phyloP scores from a whole-genome alignment of 2,797 vertebrate species.

The Myioborus melanocephalus region DNA sequence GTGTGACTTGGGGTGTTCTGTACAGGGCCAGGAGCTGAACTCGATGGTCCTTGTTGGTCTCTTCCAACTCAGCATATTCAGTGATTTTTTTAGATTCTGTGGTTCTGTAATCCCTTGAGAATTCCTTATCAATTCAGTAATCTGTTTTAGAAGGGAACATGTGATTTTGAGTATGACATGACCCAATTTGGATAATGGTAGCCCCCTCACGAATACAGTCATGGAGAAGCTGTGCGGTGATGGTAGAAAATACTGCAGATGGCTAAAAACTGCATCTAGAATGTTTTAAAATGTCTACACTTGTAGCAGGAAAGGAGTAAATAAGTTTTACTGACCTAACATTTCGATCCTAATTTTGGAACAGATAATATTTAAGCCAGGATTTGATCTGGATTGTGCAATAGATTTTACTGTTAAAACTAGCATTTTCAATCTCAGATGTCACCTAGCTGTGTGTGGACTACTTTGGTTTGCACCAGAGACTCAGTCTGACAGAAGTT shows the following conservation, averaged over 20 bases:
- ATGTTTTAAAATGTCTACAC: not conserved
- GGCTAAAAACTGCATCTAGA: not conserved
- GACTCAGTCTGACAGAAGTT: not conserved
- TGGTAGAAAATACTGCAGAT: not conserved
- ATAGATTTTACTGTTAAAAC: not conserved
- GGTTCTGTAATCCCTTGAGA: not conserved
- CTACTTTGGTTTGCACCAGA: not conserved
- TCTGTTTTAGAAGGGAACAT: not conserved
- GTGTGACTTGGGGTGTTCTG: not conserved
- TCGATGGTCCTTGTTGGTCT: rapidly evolving
- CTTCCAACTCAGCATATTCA: not conserved
- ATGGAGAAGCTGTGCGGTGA: not conserved
- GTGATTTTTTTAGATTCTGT: not conserved
- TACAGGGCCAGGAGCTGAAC: not conserved
- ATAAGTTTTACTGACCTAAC: not conserved
- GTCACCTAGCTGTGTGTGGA: not conserved
- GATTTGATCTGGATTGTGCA: not conserved
- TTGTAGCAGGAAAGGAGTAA: not conserved
- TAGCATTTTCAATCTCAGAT: not conserved
- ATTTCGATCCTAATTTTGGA: not conserved
- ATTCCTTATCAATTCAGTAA: not conserved
- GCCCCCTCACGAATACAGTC: not conserved
- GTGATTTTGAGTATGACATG: not conserved
- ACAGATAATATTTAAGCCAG: not conserved
- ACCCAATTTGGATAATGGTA: not conserved